Base-by-base conservation (phyloP, 2,797 vertebrate genomes). In the Gymnocypris eckloni region DNA sequence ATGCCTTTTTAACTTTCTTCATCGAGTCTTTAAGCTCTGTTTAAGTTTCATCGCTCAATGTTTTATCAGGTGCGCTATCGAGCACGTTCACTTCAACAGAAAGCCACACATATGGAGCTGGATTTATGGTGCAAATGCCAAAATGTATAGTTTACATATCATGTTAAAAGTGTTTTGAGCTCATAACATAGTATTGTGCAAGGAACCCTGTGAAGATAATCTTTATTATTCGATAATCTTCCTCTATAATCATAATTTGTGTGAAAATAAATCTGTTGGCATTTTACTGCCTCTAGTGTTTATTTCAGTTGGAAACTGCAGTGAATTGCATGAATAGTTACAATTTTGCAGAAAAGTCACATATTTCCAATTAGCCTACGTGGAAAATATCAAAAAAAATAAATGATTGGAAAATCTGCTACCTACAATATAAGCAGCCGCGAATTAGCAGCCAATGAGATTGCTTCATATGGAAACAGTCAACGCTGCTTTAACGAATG, bases 401-500 rank as follows among this genome's bases (percentile, higher is more conserved):
- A 37, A 54, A 76, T 13, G 1, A 22, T 12, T 1, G 0, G 0
- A 2, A 77, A 37, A 71, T 67, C 1, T 11, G 43, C 39, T 39
- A 61, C 37, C 67, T 56, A 11, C 39, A 83, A 83, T 52, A 15
- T 22, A 82, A 86, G 39, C 10, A 61, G 67, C 22, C 2, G 39
- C 6, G 71, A 75, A 77, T 52, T 48, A 45, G 81, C 81, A 80
- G 70, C 79, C 84, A 82, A 79, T 89, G 59, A 80, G 67, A 71
- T 85, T 75, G 70, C 25, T 78, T 71, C 50, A 43, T 81, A 85
- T 83, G 83, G 77, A 82, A 87, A 48, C 59, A 76, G 73, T 82
- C 85, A 81, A 33, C 75, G 87, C 69, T 13, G 48, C 43, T 78
- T 82, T 87, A 83, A 85, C 78, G 37, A 83, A 83, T 82, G 56